These are phyloP conservation scores for Sebastes aleutianus DNA, from an alignment of 2,797 vertebrate species.

Conservation along the genomic window DNA sequence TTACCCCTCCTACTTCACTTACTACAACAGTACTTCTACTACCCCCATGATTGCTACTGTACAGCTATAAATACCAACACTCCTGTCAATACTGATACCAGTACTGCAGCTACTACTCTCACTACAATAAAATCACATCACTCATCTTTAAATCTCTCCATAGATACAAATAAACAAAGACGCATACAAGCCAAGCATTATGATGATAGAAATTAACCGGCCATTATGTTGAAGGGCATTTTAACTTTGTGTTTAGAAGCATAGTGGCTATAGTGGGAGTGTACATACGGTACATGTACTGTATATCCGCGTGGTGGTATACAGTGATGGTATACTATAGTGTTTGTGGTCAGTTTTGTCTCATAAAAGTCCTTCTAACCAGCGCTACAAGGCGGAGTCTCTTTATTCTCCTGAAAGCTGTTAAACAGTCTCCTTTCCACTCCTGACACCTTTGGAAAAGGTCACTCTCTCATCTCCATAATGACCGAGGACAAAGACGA, in stretches of 20 bases:
- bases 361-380: neutral
- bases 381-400: neutral
- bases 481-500: slow-evolving; percentile 74
- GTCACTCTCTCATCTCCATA: slow-evolving; percentile 76
- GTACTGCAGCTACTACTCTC: neutral
- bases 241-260: neutral
- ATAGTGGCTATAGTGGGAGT: neutral
- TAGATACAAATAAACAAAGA: neutral
- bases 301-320: neutral
- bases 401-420: slow-evolving; percentile 29
- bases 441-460: slow-evolving; percentile 66
- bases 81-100: neutral
- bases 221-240: neutral
- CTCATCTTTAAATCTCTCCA: neutral
- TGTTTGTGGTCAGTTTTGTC: neutral
- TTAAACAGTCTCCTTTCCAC: slow-evolving; percentile 52
- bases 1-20: neutral
- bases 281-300: neutral
- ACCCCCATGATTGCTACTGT: neutral
- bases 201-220: neutral
- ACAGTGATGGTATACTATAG: neutral
- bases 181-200: neutral
- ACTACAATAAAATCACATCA: neutral
- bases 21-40: neutral
- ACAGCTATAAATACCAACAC: neutral